Evolutionary conservation across 1,140 invertebrate species (phyloP), one percentile per base, ranked within the genome.

Genomic region (Drosophila virilis): DNA sequence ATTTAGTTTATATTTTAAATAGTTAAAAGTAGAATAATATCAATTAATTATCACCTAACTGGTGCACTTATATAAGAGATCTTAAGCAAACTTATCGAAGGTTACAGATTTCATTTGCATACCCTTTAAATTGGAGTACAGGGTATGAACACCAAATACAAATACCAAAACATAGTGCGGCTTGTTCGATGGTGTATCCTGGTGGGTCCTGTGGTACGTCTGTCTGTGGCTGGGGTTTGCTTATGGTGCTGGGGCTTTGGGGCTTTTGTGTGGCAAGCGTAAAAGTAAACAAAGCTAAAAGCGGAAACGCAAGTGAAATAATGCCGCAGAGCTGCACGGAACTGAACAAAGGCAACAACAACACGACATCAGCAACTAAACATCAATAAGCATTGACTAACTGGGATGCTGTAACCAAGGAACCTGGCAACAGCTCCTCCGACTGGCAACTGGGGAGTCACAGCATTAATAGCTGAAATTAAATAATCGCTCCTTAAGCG

Each of bases 341-440:
- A 43, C 59, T 52, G 61, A 83, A 79, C 61, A 38, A 17, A 42
- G 54, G 54, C 60, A 59, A 43, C 62, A 77, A 52, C 73, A 51
- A 60, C 54, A 80, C 76, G 81, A 65, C 78, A 55, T 59, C 61
- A 70, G 67, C 76, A 84, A 82, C 82, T 88, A 85, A 86, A 85
- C 81, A 85, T 85, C 81, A 85, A 85, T 85, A 85, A 85, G 81
- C 81, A 85, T 85, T 81, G 82, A 86, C 81, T 85, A 85, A 85
- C 82, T 85, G 82, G 75, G 74, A 84, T 76, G 72, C 66, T 64
- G 48, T 40, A n/a, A 32, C 48, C 12, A 60, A 62, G 65, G 82
- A 81, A 52, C 60, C 74, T 61, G 74, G 61, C 82, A 57, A 67
- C 70, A 46, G 70, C 43, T 60, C 35, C 65, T 17, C 64, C 51